phyloP scores from a whole-genome alignment of 1,140 invertebrate species.

The Sitodiplosis mosellana region DNA sequence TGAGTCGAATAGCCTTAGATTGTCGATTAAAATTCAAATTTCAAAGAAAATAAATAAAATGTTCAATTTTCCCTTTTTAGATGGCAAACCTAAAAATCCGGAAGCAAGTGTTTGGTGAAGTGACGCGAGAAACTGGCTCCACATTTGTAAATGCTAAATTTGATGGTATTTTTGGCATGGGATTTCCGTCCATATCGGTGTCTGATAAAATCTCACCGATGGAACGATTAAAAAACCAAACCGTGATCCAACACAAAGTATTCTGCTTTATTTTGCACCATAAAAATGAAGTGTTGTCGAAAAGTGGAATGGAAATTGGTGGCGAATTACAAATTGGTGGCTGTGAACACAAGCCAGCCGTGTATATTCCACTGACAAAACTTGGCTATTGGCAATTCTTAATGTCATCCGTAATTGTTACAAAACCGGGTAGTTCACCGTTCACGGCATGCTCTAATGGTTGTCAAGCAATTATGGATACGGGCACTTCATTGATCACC shows the following conservation, averaged over 20 bases:
- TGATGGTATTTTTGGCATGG: constrained; percentile 91
- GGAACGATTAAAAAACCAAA: constrained; percentile 78
- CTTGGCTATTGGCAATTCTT: constrained; percentile 24
- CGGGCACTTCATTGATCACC: constrained; percentile 54
- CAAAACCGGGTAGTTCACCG: constrained; percentile 7
- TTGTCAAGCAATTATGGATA: constrained; percentile 54
- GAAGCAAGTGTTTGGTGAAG: constrained; percentile 90
- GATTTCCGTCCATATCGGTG: constrained; percentile 67
- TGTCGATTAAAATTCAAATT: not conserved
- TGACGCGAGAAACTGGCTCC: constrained; percentile 70
- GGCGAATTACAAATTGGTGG: constrained; percentile 20
- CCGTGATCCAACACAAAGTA: constrained; percentile 50
- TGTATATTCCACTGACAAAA: constrained; percentile 19
- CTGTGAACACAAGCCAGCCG: constrained; percentile 12
- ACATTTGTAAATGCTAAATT: constrained; percentile 87
- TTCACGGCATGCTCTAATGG: constrained; percentile 23
- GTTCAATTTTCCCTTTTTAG: constrained; percentile 31
- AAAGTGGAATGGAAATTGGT: constrained; percentile 9
- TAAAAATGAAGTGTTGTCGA: too few relatives aligned
- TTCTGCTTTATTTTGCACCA: constrained; percentile 89
- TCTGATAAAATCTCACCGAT: constrained; percentile 82
- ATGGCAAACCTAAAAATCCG: constrained; percentile 42
- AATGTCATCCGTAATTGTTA: constrained; percentile 9
- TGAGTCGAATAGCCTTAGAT: constrained; percentile 5
- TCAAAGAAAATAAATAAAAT: not conserved